These are phyloP conservation scores for Eristalis pertinax DNA, from an alignment of 2,888 invertebrate genomes.

Conservation along the genomic window DNA sequence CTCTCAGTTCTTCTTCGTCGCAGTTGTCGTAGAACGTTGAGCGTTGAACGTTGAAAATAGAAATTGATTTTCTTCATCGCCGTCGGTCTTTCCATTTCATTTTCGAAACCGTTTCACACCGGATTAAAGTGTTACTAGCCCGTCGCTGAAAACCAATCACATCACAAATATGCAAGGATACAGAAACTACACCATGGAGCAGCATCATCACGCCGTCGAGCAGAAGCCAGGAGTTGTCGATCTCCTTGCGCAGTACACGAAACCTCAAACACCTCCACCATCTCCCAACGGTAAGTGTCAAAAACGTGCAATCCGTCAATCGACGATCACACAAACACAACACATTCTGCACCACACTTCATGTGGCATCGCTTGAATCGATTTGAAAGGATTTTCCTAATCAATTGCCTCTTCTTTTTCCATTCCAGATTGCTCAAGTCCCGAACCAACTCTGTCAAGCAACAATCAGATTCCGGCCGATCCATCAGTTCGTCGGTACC, in stretches of 20 bases:
- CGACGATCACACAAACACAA: background rate
- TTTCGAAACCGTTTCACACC: conserved; percentile 9
- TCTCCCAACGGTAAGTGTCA: conserved; percentile 82
- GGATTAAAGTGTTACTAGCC: conserved; percentile 37
- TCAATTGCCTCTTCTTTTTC: conserved; percentile 11
- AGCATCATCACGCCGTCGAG: conserved; percentile 76
- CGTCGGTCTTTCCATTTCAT: conserved; percentile 19
- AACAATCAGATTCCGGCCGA: conserved; percentile 82
- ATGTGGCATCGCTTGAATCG: background rate
- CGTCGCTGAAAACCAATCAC: background rate
- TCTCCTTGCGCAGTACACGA: conserved; percentile 83
- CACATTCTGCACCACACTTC: background rate
- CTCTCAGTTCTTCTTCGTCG: background rate
- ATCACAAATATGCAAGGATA: conserved; percentile 80
- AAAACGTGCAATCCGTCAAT: background rate
- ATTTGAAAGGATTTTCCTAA: conserved; percentile 6
- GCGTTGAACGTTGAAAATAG: background rate
- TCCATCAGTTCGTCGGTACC: conserved; percentile 91
- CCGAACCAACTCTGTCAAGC: conserved; percentile 78
- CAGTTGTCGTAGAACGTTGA: background rate
- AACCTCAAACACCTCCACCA: conserved; percentile 82
- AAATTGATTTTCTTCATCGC: background rate
- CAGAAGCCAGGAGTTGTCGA: conserved; percentile 84
- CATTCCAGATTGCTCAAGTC: conserved; percentile 82
- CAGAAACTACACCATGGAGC: conserved; percentile 80